Evolutionary conservation across 2,888 invertebrate species (phyloP).

Genomic region (Agrochola litura): DNA sequence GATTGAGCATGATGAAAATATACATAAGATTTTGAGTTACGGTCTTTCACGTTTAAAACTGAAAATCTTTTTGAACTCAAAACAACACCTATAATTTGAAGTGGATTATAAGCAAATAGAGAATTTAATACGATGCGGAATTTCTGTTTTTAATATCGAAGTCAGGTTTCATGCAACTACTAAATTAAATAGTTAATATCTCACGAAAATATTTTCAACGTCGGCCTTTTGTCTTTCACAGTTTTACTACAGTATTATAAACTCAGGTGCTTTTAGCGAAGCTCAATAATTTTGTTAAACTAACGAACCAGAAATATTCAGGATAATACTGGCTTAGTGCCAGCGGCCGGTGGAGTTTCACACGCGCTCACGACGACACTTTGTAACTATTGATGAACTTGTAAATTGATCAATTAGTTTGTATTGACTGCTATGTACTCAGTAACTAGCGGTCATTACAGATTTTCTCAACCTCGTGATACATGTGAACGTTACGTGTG

Average conservation of each 20-base stretch:
- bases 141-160: not conserved
- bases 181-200: not conserved
- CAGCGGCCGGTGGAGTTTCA: slow-evolving; percentile 44
- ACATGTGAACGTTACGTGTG: not conserved
- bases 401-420: slow-evolving; percentile 58
- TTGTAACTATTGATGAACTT: slow-evolving; percentile 54
- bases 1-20: not conserved
- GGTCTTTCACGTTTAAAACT: not conserved
- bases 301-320: slow-evolving; percentile 60
- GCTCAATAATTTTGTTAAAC: slow-evolving; percentile 50
- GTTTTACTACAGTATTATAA: slow-evolving; percentile 20
- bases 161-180: not conserved
- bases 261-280: slow-evolving; percentile 49
- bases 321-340: slow-evolving; percentile 57
- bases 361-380: slow-evolving; percentile 51
- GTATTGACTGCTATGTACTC: slow-evolving; percentile 29
- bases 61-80: not conserved
- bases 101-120: not conserved
- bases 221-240: not conserved
- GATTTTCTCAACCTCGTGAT: not conserved
- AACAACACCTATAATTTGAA: not conserved
- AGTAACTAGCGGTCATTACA: slow-evolving; percentile 11
- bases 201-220: not conserved
- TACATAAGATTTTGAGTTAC: not conserved
- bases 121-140: not conserved